phyloP scores from a whole-genome alignment of 1,140 invertebrate genomes.

The Holotrichia oblita region DNA sequence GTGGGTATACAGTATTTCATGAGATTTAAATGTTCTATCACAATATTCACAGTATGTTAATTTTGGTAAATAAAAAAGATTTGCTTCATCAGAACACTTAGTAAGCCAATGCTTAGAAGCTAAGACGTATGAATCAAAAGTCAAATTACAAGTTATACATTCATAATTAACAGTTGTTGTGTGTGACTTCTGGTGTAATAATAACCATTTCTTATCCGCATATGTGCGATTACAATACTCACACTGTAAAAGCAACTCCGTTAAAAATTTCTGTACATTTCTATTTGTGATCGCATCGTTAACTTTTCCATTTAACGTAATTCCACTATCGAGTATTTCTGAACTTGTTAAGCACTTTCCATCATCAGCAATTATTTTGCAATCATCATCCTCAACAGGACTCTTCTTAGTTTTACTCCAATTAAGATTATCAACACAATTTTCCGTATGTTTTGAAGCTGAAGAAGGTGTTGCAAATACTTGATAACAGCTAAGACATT shows the following conservation, averaged over 20 bases:
- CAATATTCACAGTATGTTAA: slow-evolving; percentile 60
- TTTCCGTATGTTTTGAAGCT: slow-evolving; percentile 51
- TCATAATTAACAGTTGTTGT: slow-evolving; percentile 65
- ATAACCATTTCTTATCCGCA: slow-evolving; percentile 61
- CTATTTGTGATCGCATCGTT: slow-evolving; percentile 40
- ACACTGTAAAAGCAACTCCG: slow-evolving; percentile 65
- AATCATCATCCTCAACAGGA: slow-evolving; percentile 37
- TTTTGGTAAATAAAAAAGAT: slow-evolving; percentile 59
- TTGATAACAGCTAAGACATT: slow-evolving; percentile 58
- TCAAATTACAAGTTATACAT: slow-evolving; percentile 65
- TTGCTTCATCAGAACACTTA: slow-evolving; percentile 64
- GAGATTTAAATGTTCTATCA: slow-evolving; percentile 60
- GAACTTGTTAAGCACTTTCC: background rate
- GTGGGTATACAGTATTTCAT: slow-evolving; percentile 59
- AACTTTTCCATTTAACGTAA: slow-evolving; percentile 25
- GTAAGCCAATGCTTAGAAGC: slow-evolving; percentile 66
- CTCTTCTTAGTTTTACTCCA: background rate
- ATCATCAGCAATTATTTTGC: slow-evolving; percentile 35
- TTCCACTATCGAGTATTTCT: slow-evolving; percentile 35
- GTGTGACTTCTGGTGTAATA: slow-evolving; percentile 63
- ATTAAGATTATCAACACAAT: slow-evolving; percentile 49
- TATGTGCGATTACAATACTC: slow-evolving; percentile 68
- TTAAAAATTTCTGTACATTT: slow-evolving; percentile 54
- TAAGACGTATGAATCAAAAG: slow-evolving; percentile 63
- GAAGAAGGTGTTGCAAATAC: slow-evolving; percentile 55